A percentile compares a stretch with the other conserved stretches of the same genome.
Evolutionary conservation across 2,797 vertebrate species (phyloP).

Genomic region (Ciconia nigra): DNA sequence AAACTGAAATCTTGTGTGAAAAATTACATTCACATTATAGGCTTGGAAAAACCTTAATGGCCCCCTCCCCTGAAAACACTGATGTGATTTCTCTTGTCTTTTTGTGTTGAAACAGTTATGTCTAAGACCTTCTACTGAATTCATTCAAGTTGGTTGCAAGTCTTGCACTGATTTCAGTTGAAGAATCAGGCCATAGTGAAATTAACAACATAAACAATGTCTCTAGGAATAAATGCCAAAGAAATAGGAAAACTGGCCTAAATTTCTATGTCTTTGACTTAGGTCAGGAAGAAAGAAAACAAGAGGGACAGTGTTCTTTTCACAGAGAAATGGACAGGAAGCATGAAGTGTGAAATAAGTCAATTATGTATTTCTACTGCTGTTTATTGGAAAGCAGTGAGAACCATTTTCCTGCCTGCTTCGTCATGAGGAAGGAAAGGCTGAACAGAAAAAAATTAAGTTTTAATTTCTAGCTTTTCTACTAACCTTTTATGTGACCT

Average conservation of each 20-base stretch:
- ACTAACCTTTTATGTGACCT: background rate
- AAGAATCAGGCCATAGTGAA: background rate
- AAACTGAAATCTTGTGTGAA: background rate
- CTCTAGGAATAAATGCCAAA: background rate
- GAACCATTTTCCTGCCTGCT: background rate
- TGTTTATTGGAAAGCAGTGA: background rate
- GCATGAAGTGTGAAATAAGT: background rate
- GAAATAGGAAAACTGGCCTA: background rate
- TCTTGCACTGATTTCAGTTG: background rate
- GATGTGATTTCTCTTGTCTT: background rate
- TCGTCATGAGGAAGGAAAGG: background rate
- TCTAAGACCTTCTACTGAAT: background rate
- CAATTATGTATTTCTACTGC: background rate
- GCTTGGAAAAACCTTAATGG: background rate
- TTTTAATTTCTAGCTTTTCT: background rate
- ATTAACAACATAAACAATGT: background rate
- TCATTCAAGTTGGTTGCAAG: background rate
- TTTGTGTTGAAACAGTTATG: background rate
- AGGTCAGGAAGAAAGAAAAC: background rate
- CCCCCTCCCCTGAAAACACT: background rate
- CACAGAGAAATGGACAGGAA: background rate
- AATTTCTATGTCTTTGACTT: background rate
- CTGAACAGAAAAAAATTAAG: background rate
- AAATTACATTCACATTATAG: background rate
- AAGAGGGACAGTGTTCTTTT: background rate